Evolutionary conservation across 2,113 vertebrate genomes (phyloP), one percentile per base, ranked within the genome.

Genomic region (Ameiurus melas): DNA sequence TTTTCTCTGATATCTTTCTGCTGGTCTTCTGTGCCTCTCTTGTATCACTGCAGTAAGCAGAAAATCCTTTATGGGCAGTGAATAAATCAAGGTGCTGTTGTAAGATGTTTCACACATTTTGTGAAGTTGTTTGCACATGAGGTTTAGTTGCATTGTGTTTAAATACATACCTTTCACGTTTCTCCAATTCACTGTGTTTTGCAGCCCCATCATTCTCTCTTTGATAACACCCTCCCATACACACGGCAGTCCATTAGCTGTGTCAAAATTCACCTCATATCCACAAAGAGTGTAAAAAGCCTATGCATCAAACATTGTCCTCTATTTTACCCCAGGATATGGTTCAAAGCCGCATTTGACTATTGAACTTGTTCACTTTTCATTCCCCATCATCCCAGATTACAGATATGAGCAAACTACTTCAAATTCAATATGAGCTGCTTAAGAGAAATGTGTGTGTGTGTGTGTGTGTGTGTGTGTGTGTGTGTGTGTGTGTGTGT

Each of bases 401-500:
- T 77, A 64, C 81, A 88, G 89, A 83, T 88, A 53, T 86, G 30
- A 80, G 25, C 79, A 57, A 80, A 53, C 30, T 58, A 84, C 27
- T 19, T 13, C 27, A 20, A 60, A 70, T 88, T 39, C 7, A 75
- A 77, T 77, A 66, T 36, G 20, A 47, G 47, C 25, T n/a, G 47
- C 36, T 43, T 90, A 71, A 73, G 60, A 81, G 64, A 77, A 39
- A 36, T 70, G 30, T 86, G 80, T 89, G 89, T 64, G 57, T 83
- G 30, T 68, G 80, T 55, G 19, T 86, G 68, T 55, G 33, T 79
- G 85, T 57, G 27, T 83, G 36, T 19, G 60, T 68, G 39, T 86
- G 80, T 89, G 89, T 64, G 60, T 68, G 39, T 86, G 80, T 89
- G 89, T 64, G 60, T 68, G 39, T 86, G 80, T 89, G 89, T 64